These are phyloP conservation scores for Magallana gigas DNA, from an alignment of 1,140 invertebrate genomes.

Conservation along the genomic window DNA sequence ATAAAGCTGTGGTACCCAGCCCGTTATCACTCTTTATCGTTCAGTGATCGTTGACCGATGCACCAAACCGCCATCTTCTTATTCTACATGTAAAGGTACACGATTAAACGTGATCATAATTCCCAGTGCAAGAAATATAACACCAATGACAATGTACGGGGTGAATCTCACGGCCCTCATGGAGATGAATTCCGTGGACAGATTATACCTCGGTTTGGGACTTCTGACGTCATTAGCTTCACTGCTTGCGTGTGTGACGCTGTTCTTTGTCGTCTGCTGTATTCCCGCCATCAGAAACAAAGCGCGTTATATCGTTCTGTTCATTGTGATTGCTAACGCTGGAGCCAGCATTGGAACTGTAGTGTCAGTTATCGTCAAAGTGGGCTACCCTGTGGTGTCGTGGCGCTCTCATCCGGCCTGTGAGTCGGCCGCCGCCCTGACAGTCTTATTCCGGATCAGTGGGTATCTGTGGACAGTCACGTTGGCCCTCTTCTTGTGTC, in stretches of 20 bases:
- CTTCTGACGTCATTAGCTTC: slow-evolving; percentile 58
- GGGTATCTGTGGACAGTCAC: slow-evolving; percentile 66
- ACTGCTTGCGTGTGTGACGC: slow-evolving; percentile 56
- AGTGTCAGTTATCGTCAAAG: slow-evolving; percentile 33
- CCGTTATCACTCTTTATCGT: neutral
- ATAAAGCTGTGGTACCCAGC: neutral
- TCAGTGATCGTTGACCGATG: slow-evolving; percentile 4
- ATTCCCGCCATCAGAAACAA: slow-evolving; percentile 63
- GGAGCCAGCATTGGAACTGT: slow-evolving; percentile 54
- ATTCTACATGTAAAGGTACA: neutral
- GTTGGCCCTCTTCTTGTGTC: slow-evolving; percentile 65
- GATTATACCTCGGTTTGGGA: slow-evolving; percentile 59
- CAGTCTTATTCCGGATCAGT: slow-evolving; percentile 58
- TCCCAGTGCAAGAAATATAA: no score
- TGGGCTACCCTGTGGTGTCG: slow-evolving; percentile 20
- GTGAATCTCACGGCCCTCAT: slow-evolving; percentile 34
- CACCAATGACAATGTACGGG: neutral
- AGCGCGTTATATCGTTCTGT: slow-evolving; percentile 63
- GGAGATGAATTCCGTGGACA: slow-evolving; percentile 49
- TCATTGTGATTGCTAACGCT: slow-evolving; percentile 61
- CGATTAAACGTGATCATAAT: neutral
- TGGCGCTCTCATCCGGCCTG: slow-evolving; percentile 49
- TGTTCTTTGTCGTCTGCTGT: slow-evolving; percentile 54
- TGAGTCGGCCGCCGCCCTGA: slow-evolving; percentile 55
- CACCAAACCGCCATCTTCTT: neutral